phyloP scores from a whole-genome alignment of 2,888 invertebrate species.

The Liopterus haemorrhoidalis region DNA sequence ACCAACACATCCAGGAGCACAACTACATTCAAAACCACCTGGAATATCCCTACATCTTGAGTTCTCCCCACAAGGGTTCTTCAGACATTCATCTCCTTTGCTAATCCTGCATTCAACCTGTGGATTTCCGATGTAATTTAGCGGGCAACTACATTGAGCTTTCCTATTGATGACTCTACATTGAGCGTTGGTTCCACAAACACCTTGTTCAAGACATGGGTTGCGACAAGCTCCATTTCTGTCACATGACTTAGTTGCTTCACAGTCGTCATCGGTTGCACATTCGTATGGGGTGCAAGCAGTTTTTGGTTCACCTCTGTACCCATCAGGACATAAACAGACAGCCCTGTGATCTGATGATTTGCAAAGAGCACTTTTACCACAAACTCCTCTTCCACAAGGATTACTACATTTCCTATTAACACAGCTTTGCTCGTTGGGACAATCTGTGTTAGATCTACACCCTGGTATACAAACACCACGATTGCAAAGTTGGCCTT shows the following conservation, averaged over 20 bases:
- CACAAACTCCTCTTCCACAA: slow-evolving; percentile 67
- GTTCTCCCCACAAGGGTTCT: slow-evolving; percentile 79
- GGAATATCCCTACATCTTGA: slow-evolving; percentile 73
- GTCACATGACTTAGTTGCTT: slow-evolving; percentile 68
- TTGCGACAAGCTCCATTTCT: slow-evolving; percentile 68
- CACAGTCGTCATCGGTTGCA: slow-evolving; percentile 68
- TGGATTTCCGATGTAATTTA: slow-evolving; percentile 68
- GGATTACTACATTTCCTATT: slow-evolving; percentile 65
- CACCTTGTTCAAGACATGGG: slow-evolving; percentile 68
- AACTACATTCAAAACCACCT: slow-evolving; percentile 72
- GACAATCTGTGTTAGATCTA: slow-evolving; percentile 71
- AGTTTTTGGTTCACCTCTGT: slow-evolving; percentile 71
- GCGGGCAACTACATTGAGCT: slow-evolving; percentile 72
- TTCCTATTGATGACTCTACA: slow-evolving; percentile 71
- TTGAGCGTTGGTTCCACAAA: slow-evolving; percentile 79
- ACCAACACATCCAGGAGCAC: slow-evolving; percentile 72
- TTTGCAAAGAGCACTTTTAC: slow-evolving; percentile 72
- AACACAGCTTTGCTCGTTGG: slow-evolving; percentile 67
- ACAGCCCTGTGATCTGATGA: slow-evolving; percentile 75
- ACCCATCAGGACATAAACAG: slow-evolving; percentile 83
- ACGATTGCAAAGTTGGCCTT: slow-evolving; percentile 69
- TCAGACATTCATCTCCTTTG: slow-evolving; percentile 66
- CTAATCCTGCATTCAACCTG: slow-evolving; percentile 61
- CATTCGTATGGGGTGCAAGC: slow-evolving; percentile 75
- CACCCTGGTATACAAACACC: slow-evolving; percentile 76